A percentile compares a stretch with the other conserved stretches of the same genome.
These are phyloP conservation scores for Lepus americanus DNA, from an alignment of 2,113 vertebrate species.

Conservation along the genomic window DNA sequence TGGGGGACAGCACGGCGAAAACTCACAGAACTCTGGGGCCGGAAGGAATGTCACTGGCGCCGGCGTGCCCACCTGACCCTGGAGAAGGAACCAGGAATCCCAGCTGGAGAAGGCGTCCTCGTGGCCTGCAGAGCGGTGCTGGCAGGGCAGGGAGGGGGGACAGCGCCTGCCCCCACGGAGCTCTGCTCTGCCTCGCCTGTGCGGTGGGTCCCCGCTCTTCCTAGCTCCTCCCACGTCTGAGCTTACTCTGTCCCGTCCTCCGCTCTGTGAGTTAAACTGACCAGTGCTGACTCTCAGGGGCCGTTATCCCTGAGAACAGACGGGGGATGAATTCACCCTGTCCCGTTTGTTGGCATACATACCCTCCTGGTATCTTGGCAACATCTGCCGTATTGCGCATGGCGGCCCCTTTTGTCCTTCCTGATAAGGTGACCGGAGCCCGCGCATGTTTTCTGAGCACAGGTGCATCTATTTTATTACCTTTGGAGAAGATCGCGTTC, in stretches of 20 bases:
- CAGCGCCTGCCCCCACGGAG: too few species aligned
- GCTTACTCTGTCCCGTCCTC: background rate
- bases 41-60: background rate
- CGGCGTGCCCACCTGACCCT: background rate
- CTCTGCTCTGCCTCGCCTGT: background rate
- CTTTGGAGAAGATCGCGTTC: constrained; percentile 15
- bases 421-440: background rate
- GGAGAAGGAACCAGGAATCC: background rate
- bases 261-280: background rate
- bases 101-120: background rate
- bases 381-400: background rate
- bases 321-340: background rate
- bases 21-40: background rate
- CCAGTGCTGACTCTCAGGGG: background rate
- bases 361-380: background rate
- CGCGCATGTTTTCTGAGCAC: background rate
- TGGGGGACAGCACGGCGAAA: background rate
- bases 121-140: background rate
- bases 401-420: background rate
- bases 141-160: background rate
- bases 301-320: background rate
- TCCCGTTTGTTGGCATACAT: background rate
- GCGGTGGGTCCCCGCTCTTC: fast-evolving
- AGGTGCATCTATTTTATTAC: background rate
- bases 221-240: background rate